phyloP scores from a whole-genome alignment of 2,113 vertebrate genomes.

The Casuarius casuarius region DNA sequence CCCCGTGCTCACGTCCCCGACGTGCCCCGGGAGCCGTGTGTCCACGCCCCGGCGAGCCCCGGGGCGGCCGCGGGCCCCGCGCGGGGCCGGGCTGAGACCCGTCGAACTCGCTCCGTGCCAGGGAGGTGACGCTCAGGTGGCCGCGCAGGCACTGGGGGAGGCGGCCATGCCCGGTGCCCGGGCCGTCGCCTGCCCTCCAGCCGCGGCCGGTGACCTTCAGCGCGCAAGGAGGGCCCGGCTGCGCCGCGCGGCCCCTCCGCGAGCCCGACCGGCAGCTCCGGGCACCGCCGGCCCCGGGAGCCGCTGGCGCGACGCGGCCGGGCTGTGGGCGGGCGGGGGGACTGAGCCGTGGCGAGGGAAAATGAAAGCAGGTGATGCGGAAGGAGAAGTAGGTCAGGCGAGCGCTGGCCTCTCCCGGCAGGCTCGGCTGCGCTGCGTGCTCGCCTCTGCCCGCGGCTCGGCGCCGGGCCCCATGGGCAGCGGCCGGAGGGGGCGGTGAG shows the following conservation, averaged over 20 bases:
- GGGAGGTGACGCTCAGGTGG: constrained; percentile 36
- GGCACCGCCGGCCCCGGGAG: background rate
- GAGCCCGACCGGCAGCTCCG: no score
- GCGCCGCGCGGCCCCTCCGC: background rate
- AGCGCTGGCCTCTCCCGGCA: constrained; percentile 54
- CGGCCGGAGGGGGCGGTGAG: background rate
- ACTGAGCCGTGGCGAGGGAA: constrained; percentile 32
- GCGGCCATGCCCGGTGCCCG: background rate
- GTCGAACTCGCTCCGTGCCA: constrained; percentile 48
- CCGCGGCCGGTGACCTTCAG: constrained; percentile 21
- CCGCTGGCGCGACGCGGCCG: background rate
- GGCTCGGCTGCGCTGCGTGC: background rate
- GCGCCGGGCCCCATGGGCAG: background rate
- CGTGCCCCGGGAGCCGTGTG: background rate
- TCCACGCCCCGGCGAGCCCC: constrained; percentile 42
- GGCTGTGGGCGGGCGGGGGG: background rate
- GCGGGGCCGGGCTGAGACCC: constrained; percentile 54
- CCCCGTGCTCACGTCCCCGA: background rate
- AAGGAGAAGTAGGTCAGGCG: constrained; percentile 71
- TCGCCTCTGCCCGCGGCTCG: background rate
- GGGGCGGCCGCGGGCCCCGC: constrained; percentile 16
- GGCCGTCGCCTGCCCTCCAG: background rate
- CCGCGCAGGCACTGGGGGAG: background rate
- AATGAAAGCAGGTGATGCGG: constrained; percentile 68
- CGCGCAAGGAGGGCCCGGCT: background rate